Percentiles rank a stretch among this genome's conserved stretches.
These are phyloP conservation scores for Cheirogaleus major DNA, from an alignment of 2,797 vertebrate species.

Conservation along the genomic window DNA sequence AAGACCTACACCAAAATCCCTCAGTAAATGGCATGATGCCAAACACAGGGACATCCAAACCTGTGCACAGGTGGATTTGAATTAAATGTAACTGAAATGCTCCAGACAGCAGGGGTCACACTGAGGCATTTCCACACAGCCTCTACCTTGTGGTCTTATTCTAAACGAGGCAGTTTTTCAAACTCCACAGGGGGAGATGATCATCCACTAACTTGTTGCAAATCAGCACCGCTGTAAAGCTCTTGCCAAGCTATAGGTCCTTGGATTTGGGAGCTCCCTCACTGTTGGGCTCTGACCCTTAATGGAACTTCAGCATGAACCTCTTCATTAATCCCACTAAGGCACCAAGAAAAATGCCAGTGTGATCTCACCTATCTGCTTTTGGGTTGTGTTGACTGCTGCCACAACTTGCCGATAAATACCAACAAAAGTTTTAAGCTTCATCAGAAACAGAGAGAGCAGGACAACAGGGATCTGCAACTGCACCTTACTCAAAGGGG, in stretches of 20 bases:
- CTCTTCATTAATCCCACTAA: not conserved
- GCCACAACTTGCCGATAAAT: not conserved
- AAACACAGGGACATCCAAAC: not conserved
- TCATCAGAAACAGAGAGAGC: not conserved
- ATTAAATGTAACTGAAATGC: not conserved
- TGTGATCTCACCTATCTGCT: not conserved
- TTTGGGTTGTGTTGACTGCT: not conserved
- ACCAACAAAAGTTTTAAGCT: not conserved
- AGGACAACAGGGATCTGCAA: not conserved
- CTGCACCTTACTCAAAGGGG: not conserved
- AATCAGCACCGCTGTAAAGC: not conserved
- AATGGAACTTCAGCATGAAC: not conserved
- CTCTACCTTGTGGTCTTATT: not conserved
- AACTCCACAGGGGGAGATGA: not conserved
- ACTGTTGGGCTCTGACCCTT: not conserved
- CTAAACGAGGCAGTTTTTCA: not conserved
- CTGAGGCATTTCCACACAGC: not conserved
- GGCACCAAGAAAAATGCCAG: not conserved
- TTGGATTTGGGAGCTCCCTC: not conserved
- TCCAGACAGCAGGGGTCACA: not conserved
- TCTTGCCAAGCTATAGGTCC: not conserved
- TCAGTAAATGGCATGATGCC: not conserved
- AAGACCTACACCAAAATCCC: constrained; percentile 40
- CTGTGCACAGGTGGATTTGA: not conserved
- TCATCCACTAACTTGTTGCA: not conserved